A percentile compares a stretch with the other conserved stretches of the same genome.
phyloP scores from a whole-genome alignment of 2,888 invertebrate genomes.

The Drosophila percnosoma region DNA sequence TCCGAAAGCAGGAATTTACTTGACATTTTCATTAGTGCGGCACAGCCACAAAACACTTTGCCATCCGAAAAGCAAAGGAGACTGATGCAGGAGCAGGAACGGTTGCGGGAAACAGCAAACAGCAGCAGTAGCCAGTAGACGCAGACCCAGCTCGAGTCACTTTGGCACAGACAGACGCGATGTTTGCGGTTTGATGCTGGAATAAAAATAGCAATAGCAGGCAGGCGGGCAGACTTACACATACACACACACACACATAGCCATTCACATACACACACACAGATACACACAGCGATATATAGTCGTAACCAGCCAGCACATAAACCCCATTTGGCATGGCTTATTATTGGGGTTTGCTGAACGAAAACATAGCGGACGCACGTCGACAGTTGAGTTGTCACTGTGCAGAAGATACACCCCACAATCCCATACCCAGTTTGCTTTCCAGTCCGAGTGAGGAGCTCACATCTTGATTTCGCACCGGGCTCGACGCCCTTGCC shows the following conservation, averaged over 20 bases:
- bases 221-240: conserved; percentile 15
- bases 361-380: conserved; percentile 64
- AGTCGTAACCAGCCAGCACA: conserved; percentile 18
- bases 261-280: neutral
- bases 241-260: conserved; percentile 4
- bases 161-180: conserved; percentile 65
- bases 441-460: conserved; percentile 37
- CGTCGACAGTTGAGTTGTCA: conserved; percentile 68
- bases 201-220: conserved; percentile 62
- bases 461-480: conserved; percentile 79
- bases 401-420: conserved; percentile 17
- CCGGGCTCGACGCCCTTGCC: conserved; percentile 38
- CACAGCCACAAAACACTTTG: conserved; percentile 78
- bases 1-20: conserved; percentile 84
- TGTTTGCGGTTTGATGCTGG: conserved; percentile 69
- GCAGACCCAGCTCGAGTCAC: conserved; percentile 37
- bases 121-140: conserved; percentile 13
- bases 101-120: conserved; percentile 5
- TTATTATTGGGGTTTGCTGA: conserved; percentile 74
- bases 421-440: neutral
- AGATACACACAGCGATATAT: neutral
- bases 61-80: conserved; percentile 32
- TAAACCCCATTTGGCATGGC: conserved; percentile 80
- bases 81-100: neutral
- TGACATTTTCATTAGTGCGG: conserved; percentile 83